Evolutionary conservation across 2,797 vertebrate genomes (phyloP).

Genomic region (Streptopelia turtur): DNA sequence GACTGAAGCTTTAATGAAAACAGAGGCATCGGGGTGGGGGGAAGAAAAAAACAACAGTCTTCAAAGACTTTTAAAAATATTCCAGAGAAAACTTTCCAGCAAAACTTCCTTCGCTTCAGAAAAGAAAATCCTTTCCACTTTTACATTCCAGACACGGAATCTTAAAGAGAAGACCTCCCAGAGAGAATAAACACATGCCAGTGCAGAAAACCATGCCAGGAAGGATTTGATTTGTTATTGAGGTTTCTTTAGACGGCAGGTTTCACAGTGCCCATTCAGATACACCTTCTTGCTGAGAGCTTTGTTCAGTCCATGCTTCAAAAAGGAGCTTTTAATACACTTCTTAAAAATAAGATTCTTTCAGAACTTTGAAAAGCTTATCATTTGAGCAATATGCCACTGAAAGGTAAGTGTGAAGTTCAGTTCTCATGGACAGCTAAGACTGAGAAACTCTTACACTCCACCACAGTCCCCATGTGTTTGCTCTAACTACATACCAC

Average conservation of each 20-base stretch:
- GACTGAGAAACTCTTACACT: neutral
- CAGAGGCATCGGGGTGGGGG: neutral
- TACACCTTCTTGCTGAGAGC: neutral
- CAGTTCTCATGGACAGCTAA: neutral
- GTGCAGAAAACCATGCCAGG: neutral
- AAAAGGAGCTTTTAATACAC: neutral
- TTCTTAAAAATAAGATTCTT: neutral
- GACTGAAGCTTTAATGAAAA: neutral
- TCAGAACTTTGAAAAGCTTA: conserved; percentile 19
- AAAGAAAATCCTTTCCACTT: neutral
- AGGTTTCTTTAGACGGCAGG: conserved; percentile 6
- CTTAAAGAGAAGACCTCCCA: conserved; percentile 10
- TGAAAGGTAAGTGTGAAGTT: neutral
- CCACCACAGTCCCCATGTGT: neutral
- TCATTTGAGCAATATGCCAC: neutral
- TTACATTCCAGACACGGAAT: neutral
- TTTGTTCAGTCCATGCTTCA: conserved; percentile 37
- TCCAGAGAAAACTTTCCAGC: neutral
- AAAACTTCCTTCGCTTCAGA: neutral
- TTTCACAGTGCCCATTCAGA: conserved; percentile 15
- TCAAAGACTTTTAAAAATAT: neutral
- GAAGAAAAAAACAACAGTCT: neutral
- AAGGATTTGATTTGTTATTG: conserved; percentile 27
- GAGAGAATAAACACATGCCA: conserved; percentile 40
- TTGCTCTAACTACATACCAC: neutral